Evolutionary conservation across 53 echinoderm and acorn worm species (phyloP).

Genomic region (Holothuria scabra): DNA sequence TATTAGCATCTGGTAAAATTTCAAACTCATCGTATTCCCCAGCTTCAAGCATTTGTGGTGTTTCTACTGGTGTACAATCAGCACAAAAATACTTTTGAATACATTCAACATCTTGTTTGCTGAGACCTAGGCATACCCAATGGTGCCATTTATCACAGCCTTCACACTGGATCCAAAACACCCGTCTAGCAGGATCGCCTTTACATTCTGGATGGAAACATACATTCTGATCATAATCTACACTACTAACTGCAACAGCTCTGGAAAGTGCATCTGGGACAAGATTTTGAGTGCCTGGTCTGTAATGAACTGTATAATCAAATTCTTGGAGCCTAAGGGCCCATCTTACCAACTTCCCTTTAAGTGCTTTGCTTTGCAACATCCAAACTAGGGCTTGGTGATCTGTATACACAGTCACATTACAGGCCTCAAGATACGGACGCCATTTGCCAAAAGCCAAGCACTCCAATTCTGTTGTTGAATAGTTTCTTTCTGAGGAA

Average conservation of each 20-base stretch:
- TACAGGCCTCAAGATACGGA: conserved; percentile 23
- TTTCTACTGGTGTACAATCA: not conserved
- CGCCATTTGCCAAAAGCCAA: conserved; percentile 48
- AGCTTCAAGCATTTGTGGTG: too few relatives aligned
- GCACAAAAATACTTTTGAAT: not conserved
- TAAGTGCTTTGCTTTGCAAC: not conserved
- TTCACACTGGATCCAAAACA: conserved; percentile 62
- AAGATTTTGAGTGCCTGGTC: conserved; percentile 45
- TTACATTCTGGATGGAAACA: conserved; percentile 31
- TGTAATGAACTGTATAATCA: conserved; percentile 48
- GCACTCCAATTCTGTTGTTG: conserved; percentile 51
- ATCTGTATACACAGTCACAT: conserved; percentile 15
- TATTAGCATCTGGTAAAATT: not conserved
- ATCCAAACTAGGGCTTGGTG: conserved; percentile 37
- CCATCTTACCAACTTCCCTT: conserved; percentile 53
- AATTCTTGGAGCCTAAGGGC: conserved; percentile 54
- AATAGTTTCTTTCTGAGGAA: conserved; percentile 61
- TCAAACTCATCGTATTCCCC: not conserved
- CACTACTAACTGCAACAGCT: not conserved
- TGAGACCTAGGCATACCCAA: conserved; percentile 7
- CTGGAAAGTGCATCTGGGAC: conserved; percentile 48
- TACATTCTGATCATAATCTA: conserved; percentile 25
- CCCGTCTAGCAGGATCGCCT: conserved; percentile 2
- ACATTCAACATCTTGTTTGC: not conserved
- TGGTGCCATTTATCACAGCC: conserved; percentile 54